phyloP scores from a whole-genome alignment of 2,888 invertebrate species.

The Habroteleia sp. region DNA sequence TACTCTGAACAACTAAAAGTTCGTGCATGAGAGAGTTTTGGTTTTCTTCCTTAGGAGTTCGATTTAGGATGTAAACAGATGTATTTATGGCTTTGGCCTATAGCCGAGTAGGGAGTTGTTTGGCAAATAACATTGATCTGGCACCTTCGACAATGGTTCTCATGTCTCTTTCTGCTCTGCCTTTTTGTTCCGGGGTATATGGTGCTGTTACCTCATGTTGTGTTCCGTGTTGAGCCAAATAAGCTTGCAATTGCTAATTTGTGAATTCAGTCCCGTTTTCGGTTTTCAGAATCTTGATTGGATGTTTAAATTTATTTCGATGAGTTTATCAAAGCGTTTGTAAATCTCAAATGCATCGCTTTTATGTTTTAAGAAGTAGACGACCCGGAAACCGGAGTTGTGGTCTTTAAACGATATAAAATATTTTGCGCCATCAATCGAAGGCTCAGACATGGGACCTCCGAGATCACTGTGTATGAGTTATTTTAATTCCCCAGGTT shows the following conservation, averaged over 20 bases:
- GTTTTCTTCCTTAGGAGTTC: constrained; percentile 20
- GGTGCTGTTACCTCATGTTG: background rate
- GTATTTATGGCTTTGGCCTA: constrained; percentile 33
- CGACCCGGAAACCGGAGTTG: background rate
- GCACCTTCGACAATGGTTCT: constrained; percentile 24
- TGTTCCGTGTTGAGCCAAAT: constrained; percentile 22
- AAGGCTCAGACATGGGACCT: constrained; percentile 29
- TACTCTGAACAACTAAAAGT: constrained; percentile 38
- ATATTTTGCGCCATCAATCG: constrained; percentile 14
- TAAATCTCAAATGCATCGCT: constrained; percentile 22
- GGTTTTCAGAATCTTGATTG: constrained; percentile 29
- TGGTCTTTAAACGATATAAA: constrained; percentile 34
- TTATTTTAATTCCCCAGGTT: constrained; percentile 36
- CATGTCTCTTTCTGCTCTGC: constrained; percentile 31
- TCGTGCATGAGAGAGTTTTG: constrained; percentile 12
- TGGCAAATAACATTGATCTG: constrained; percentile 21
- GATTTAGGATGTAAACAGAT: constrained; percentile 26
- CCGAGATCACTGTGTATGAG: constrained; percentile 38
- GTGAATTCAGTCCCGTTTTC: constrained; percentile 64
- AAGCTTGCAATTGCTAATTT: too few species aligned
- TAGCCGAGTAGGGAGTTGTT: background rate
- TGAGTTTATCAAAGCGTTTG: constrained; percentile 8
- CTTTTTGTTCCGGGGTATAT: constrained; percentile 43
- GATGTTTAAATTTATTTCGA: constrained; percentile 26
- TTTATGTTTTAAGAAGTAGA: constrained; percentile 34